phyloP scores from a whole-genome alignment of 92 coral and sea anemone species.

The Virgularia gustaviana region DNA sequence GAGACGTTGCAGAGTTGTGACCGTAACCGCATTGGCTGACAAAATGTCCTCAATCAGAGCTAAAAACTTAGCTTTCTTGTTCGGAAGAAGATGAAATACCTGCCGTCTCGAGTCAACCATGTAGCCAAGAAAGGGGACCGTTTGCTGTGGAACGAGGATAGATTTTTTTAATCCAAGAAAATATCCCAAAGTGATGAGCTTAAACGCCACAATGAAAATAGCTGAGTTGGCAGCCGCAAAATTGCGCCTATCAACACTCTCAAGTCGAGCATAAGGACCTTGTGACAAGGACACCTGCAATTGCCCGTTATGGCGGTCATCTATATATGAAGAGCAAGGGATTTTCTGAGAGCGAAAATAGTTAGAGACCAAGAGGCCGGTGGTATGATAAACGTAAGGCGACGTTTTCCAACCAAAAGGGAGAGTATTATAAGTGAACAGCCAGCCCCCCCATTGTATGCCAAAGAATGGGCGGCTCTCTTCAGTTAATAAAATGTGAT shows the following conservation, averaged over 20 bases:
- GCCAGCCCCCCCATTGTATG: conserved; percentile 33
- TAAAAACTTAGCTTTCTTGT: background rate
- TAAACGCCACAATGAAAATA: background rate
- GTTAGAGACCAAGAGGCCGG: conserved; percentile 10
- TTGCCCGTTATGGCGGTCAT: conserved; percentile 32
- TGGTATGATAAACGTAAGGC: background rate
- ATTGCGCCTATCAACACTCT: background rate
- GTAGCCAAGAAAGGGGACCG: background rate
- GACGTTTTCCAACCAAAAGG: too few relatives aligned
- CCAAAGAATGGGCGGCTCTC: conserved; percentile 30
- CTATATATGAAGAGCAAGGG: conserved; percentile 23
- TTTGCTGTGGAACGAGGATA: background rate
- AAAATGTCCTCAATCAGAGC: background rate
- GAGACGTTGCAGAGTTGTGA: background rate
- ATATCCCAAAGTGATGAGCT: background rate
- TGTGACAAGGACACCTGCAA: conserved; percentile 7
- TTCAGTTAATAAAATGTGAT: background rate
- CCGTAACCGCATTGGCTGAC: background rate
- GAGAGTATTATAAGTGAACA: background rate
- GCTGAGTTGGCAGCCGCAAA: conserved; percentile 9
- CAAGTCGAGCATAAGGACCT: background rate
- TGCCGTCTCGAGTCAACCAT: background rate
- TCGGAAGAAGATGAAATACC: background rate
- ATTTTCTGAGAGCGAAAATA: conserved; percentile 16
- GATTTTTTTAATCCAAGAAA: background rate